A percentile compares a stretch with the other conserved stretches of the same genome.
These are phyloP conservation scores for Cydia strobilella DNA, from an alignment of 1,140 invertebrate species.

Conservation along the genomic window DNA sequence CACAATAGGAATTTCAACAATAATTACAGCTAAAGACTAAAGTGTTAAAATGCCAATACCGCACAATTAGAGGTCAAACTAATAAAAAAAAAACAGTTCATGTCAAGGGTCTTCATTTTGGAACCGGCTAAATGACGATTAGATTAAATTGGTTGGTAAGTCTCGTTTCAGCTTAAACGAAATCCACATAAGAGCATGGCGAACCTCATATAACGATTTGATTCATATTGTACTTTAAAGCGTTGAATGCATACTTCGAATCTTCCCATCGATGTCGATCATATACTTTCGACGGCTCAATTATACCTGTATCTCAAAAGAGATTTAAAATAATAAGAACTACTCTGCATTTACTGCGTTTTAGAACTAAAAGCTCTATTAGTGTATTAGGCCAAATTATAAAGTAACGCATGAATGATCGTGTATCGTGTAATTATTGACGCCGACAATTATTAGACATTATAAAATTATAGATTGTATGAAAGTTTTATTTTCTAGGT, in stretches of 20 bases:
- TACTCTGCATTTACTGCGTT: neutral
- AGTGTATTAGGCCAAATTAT: conserved; percentile 50
- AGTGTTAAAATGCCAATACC: conserved; percentile 1
- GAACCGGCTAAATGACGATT: neutral
- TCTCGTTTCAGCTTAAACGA: neutral
- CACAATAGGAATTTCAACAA: too few species aligned
- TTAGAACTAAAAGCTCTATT: conserved; percentile 49
- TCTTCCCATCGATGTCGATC: conserved; percentile 27
- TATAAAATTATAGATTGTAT: conserved; percentile 34
- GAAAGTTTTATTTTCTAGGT: conserved; percentile 36
- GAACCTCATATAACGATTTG: neutral
- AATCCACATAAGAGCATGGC: neutral
- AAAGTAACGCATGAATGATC: conserved; percentile 52
- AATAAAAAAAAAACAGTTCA: neutral
- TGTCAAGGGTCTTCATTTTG: neutral
- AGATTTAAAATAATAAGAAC: neutral
- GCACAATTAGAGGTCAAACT: neutral
- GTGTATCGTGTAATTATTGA: conserved; percentile 55
- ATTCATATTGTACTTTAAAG: neutral
- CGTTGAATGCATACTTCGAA: conserved; percentile 3
- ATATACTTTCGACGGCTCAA: conserved; percentile 23
- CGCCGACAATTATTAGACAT: conserved; percentile 19
- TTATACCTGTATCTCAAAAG: neutral
- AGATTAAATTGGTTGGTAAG: neutral
- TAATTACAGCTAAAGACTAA: neutral